phyloP scores from a whole-genome alignment of 2,888 invertebrate species.

The Anticlea derivata region DNA sequence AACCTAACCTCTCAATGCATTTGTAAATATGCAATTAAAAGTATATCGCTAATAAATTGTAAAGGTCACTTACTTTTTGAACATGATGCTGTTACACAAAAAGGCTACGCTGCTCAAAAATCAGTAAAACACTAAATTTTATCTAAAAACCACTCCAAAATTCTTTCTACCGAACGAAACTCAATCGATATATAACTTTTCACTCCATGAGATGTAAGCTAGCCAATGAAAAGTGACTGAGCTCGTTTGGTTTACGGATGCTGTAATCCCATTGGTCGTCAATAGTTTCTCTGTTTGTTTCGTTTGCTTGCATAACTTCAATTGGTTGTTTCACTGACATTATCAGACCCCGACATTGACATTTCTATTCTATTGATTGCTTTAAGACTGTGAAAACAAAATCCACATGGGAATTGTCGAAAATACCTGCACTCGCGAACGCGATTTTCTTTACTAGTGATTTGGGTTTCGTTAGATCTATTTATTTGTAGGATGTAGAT shows the following conservation, averaged over 20 bases:
- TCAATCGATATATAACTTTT: conserved; percentile 2
- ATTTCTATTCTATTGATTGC: not conserved
- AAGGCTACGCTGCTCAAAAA: conserved; percentile 5
- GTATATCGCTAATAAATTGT: conserved; percentile 12
- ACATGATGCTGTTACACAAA: conserved; percentile 56
- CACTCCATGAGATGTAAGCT: not conserved
- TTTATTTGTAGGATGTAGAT: no score
- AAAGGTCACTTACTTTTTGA: conserved; percentile 74
- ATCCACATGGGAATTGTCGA: conserved; percentile 5
- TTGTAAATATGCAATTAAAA: not conserved
- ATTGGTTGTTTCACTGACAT: no score
- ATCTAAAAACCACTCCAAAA: not conserved
- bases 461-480: no score
- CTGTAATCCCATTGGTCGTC: conserved; percentile 13
- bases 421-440: conserved; percentile 1
- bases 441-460: no score
- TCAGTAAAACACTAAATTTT: conserved; percentile 17
- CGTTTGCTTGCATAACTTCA: no score
- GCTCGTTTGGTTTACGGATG: not conserved
- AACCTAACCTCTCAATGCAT: conserved; percentile 23
- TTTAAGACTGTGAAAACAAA: conserved; percentile 10
- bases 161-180: conserved; percentile 4
- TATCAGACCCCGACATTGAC: conserved; percentile 9
- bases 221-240: conserved; percentile 6
- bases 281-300: not conserved